A percentile compares a stretch with the other conserved stretches of the same genome.
Evolutionary conservation across 2,797 vertebrate species (phyloP).

Genomic region (Clarias fuscus): DNA sequence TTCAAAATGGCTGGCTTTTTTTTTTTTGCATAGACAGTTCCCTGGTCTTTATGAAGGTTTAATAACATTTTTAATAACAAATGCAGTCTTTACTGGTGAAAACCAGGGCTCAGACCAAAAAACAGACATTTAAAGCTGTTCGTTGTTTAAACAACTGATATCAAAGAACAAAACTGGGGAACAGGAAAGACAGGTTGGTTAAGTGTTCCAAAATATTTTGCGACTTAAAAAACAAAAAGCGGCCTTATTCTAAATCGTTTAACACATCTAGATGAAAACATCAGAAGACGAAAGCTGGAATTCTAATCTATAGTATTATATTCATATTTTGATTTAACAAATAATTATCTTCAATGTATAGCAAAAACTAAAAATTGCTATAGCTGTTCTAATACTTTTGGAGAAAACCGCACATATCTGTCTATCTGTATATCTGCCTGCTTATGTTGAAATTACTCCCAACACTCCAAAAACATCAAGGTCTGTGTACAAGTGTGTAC

Average conservation of each 20-base stretch:
- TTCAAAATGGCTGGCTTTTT: not conserved
- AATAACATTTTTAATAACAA: not conserved
- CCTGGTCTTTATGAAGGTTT: not conserved
- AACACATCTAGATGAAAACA: no score
- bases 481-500: constrained; percentile 65
- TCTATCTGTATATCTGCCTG: not conserved
- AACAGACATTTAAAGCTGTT: not conserved
- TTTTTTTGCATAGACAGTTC: not conserved
- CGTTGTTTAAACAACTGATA: not conserved
- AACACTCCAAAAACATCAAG: not conserved
- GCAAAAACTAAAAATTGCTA: not conserved
- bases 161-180: not conserved
- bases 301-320: not conserved
- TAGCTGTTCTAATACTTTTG: not conserved
- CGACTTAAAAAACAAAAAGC: not conserved
- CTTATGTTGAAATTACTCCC: not conserved
- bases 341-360: not conserved
- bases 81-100: not conserved
- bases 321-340: not conserved
- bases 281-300: no score
- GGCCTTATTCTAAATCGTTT: no score
- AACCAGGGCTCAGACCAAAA: not conserved
- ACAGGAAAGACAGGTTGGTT: not conserved
- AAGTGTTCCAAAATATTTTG: not conserved
- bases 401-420: not conserved